Base-by-base conservation (phyloP, 2,888 invertebrate species). In the Toxonevra muliebris region DNA sequence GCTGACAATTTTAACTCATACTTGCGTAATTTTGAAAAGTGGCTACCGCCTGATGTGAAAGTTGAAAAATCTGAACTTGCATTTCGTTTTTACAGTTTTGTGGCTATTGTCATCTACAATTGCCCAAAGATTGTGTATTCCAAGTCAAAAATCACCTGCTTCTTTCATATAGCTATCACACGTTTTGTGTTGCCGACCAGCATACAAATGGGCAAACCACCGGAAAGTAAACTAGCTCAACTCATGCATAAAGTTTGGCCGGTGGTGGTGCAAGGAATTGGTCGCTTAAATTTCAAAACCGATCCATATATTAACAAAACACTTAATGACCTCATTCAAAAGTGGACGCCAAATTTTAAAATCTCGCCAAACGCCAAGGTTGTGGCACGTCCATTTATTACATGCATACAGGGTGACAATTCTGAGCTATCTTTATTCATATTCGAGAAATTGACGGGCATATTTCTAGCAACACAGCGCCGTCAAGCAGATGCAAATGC, bases 241-340 rank as follows among this genome's bases (percentile, higher is more conserved):
- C 82, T 87, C 1, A 79, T 89, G 15, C 86, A 86, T 71, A 86
- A 86, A 75, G 86, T 87, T 13, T 88, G 88, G 83, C 86, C 87
- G 20, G 82, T 88, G 20, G 86, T 87, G 69, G 80, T 89, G 50
- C 85, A 86, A 71, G 88, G 88, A 1, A 84, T 89, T 19, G 86
- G 86, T 0, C 85, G 84, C 20, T 75, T 89, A 45, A 86, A 87
- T 71, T 84, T 82, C 62, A 82, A 79, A 66, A 77, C 80, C 7
- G 88, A 88, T 78, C 79, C 83, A 0, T 88, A 87, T 71, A 75
- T 88, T 15, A 84, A 82, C 40, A 84, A 87, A 69, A 86, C 85
- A 0, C 76, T 88, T 13, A 86, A 84, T 40, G 87, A 88, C 76
- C 78, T 88, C 50, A 80, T 88, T 30, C 78, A 85, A 8, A 83